Conservation (phyloP, 2,797 vertebrate genomes). For the Poeciliopsis paucimaculata region DNA sequence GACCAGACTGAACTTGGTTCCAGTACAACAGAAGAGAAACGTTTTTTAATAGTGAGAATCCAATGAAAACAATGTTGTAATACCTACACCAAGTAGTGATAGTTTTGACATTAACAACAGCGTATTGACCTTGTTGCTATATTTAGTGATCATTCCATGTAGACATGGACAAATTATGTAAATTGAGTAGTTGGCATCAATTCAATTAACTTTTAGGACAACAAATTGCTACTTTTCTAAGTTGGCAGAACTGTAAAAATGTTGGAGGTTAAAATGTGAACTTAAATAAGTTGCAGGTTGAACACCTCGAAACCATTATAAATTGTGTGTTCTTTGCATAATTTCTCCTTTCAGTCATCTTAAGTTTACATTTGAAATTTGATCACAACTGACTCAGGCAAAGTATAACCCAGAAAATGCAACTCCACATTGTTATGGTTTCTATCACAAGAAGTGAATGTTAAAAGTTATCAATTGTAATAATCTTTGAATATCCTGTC, state of each 20-base stretch:
- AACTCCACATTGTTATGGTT: neutral
- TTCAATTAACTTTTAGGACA: neutral
- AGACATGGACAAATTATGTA: no score
- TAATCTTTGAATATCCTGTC: neutral
- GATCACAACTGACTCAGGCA: neutral
- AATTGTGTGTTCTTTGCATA: neutral
- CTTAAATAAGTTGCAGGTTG: neutral
- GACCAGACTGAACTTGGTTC: neutral
- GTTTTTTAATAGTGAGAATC: neutral
- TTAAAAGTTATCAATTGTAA: neutral
- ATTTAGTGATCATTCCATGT: no score
- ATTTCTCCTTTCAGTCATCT: neutral
- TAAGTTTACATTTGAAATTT: neutral
- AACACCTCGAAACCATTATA: neutral
- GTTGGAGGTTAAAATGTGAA: neutral
- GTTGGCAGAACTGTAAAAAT: neutral
- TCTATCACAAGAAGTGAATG: neutral
- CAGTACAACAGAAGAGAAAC: neutral
- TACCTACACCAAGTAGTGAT: neutral
- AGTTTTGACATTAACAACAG: neutral
- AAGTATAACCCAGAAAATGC: neutral
- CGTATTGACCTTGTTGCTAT: neutral
- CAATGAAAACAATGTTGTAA: neutral
- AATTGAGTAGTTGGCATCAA: neutral
- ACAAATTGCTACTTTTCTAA: neutral